Evolutionary conservation across 2,113 vertebrate genomes (phyloP), one percentile per base, ranked within the genome.

Genomic region (Equus przewalskii): DNA sequence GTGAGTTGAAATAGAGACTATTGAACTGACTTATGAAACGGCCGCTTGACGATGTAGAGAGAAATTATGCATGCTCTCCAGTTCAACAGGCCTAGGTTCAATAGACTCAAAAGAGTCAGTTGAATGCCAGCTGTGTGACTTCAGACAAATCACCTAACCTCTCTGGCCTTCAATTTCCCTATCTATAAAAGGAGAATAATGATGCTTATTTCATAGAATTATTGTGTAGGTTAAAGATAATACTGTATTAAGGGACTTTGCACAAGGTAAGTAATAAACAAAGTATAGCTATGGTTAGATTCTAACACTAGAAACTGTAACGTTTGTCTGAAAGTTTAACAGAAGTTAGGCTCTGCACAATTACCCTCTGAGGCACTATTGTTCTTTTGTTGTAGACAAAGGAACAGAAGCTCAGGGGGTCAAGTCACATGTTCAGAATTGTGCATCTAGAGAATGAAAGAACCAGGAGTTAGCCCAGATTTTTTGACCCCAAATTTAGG

Each of bases 401-500:
- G 21, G 33, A 70, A 78, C n/a, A 51, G 51, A 85, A 26, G 2
- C 72, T n/a, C 4, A 2, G 22, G 30, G 21, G 72, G 78, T 64
- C 64, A 88, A 70, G 10, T 60, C 67, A 70, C 54, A n/a, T 18
- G 9, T 26, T 92, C 15, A 70, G 44, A 91, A 11, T 14, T 36
- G 26, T 3, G 26, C 67, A 79, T 36, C 51, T 82, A 72, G 46
- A 69, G 84, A 79, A 60, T 11, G 46, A n/a, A 73, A 93, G 62
- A 26, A 89, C 1, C 6, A 54, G 12, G n/a, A 28, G 89, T 96
- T 60, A 81, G 51, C 36, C 36, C 41, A 51, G 64, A 24, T 2
- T 70, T 94, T 93, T 88, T 87, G 18, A 60, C 46, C 11, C 30
- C 85, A 62, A 89, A 36, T 78, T 85, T 85, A 85, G 65, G 44